Conservation (phyloP, 2,113 vertebrate species). For the Sinocyclocheilus anshuiensis region DNA sequence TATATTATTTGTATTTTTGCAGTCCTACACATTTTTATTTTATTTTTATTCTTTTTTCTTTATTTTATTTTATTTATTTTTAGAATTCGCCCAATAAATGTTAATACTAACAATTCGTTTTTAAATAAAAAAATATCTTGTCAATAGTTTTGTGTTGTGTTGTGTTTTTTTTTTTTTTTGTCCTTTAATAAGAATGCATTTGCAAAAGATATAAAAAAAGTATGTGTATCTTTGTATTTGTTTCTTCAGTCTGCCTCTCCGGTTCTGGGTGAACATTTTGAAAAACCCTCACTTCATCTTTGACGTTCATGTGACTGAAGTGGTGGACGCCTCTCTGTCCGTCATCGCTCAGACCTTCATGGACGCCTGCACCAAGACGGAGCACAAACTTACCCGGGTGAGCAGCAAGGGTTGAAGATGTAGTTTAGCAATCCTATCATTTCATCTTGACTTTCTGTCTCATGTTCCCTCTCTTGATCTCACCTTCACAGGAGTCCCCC, state of each 20-base stretch:
- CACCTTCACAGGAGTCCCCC: slow-evolving; percentile 85
- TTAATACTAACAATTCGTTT: not conserved
- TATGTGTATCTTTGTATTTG: not conserved
- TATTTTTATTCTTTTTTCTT: not conserved
- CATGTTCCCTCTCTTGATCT: not conserved
- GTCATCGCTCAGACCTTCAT: slow-evolving; percentile 98
- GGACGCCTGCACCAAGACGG: slow-evolving; percentile 97
- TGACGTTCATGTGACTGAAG: slow-evolving; percentile 91
- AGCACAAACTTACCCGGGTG: slow-evolving; percentile 97
- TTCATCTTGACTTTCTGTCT: not conserved
- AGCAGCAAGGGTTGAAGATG: slow-evolving; percentile 30
- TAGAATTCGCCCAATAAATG: not conserved
- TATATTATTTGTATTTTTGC: not conserved
- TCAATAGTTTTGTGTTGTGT: not conserved
- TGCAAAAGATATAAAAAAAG: not conserved
- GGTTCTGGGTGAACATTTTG: slow-evolving; percentile 97
- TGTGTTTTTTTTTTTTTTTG: not conserved
- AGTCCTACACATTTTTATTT: not conserved
- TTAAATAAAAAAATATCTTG: not conserved
- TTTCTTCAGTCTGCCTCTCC: slow-evolving; percentile 83
- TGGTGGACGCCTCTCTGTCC: slow-evolving; percentile 93
- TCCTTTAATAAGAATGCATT: not conserved
- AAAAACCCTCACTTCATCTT: slow-evolving; percentile 97
- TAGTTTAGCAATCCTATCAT: not conserved
- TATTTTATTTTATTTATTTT: not conserved